These are phyloP conservation scores for Xenopus tropicalis DNA, from an alignment of 2,113 vertebrate species.

Conservation along the genomic window DNA sequence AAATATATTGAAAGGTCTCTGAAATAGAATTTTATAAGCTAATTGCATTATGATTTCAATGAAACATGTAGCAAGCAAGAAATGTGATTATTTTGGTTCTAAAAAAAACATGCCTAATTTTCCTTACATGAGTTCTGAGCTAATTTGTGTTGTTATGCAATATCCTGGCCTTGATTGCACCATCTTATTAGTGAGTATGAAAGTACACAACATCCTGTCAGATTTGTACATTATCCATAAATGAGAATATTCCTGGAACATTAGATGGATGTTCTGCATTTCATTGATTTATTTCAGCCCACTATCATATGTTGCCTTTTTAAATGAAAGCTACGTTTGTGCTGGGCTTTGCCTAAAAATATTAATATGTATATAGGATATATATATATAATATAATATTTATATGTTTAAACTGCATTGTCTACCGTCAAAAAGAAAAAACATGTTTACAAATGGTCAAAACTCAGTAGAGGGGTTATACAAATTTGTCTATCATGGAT, in stretches of 20 bases:
- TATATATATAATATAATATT: no score
- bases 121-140: not conserved
- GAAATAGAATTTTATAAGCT: not conserved
- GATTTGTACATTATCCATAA: slow-evolving; percentile 15
- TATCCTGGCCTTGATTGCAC: slow-evolving; percentile 8
- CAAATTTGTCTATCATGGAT: no score
- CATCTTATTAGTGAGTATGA: not conserved
- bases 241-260: slow-evolving; percentile 15
- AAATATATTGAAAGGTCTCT: not conserved
- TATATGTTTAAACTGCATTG: no score
- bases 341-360: not conserved
- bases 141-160: not conserved
- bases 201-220: slow-evolving; percentile 20
- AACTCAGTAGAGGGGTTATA: no score
- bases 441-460: no score
- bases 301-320: slow-evolving; percentile 12
- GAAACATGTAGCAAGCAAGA: not conserved
- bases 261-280: slow-evolving; percentile 11
- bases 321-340: not conserved
- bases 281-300: slow-evolving; percentile 19
- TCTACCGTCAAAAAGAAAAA: no score
- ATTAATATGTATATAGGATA: no score
- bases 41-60: not conserved
- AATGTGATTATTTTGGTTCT: not conserved
- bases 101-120: not conserved